A percentile compares a stretch with the other conserved stretches of the same genome.
These are phyloP conservation scores for Tapera naevia DNA, from an alignment of 2,797 vertebrate genomes.

Conservation along the genomic window DNA sequence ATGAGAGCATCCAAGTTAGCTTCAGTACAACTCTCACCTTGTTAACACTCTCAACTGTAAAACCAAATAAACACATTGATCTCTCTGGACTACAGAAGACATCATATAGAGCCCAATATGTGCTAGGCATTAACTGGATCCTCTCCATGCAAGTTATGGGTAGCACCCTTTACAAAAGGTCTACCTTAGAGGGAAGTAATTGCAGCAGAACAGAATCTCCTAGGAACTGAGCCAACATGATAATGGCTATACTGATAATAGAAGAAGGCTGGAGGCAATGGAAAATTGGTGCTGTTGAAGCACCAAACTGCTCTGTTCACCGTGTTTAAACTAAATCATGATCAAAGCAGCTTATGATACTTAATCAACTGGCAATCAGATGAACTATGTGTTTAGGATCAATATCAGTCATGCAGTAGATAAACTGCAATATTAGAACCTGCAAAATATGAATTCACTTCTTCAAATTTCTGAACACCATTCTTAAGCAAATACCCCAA, in stretches of 20 bases:
- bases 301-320: not conserved
- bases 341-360: not conserved
- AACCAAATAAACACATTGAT: not conserved
- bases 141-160: not conserved
- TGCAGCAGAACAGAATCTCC: not conserved
- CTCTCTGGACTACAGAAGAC: not conserved
- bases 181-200: not conserved
- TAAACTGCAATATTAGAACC: not conserved
- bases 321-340: not conserved
- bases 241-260: not conserved
- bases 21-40: not conserved
- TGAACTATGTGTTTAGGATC: not conserved
- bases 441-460: not conserved
- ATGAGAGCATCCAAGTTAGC: not conserved
- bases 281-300: not conserved
- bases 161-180: not conserved
- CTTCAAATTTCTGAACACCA: not conserved
- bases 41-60: not conserved
- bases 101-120: fast-evolving
- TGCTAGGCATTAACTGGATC: not conserved
- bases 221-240: not conserved
- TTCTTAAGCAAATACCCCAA: not conserved
- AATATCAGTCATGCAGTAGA: not conserved
- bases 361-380: not conserved
- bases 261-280: not conserved